Conservation (phyloP, 1,140 invertebrate species). For the Zaprionus nigranus region DNA sequence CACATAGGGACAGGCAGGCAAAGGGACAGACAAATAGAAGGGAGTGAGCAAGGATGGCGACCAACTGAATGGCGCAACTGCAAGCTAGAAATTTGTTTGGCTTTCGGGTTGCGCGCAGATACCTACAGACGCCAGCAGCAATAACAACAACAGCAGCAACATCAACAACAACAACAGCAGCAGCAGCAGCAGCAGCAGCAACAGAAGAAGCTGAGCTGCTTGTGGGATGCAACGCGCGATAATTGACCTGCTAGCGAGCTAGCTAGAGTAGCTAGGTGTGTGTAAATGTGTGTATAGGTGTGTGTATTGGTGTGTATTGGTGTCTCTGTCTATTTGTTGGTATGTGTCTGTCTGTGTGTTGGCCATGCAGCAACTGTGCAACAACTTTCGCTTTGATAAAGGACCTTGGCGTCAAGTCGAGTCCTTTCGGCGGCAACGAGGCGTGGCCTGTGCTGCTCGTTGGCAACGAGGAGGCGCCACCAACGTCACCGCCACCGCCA, state of each 20-base stretch:
- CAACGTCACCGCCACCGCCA: not conserved
- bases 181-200: not conserved
- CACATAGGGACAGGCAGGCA: constrained; percentile 15
- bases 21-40: not conserved
- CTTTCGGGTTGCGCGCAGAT: constrained; percentile 52
- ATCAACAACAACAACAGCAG: not conserved
- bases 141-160: constrained; percentile 30
- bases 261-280: constrained; percentile 39
- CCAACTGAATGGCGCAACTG: constrained; percentile 70
- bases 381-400: constrained; percentile 80
- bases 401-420: constrained; percentile 74
- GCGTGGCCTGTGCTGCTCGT: constrained; percentile 55
- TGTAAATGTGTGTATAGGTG: constrained; percentile 13
- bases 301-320: not conserved
- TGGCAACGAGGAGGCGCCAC: constrained; percentile 15
- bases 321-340: not conserved
- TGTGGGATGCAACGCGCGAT: constrained; percentile 75
- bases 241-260: constrained; percentile 72
- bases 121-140: constrained; percentile 44
- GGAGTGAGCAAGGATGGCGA: constrained; percentile 11
- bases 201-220: constrained; percentile 52
- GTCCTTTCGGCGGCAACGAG: constrained; percentile 72
- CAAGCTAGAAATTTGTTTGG: constrained; percentile 75
- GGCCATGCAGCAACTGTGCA: constrained; percentile 74
- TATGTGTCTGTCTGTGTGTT: constrained; percentile 32